Base-by-base conservation (phyloP, 1,140 invertebrate species). In the Maconellicoccus hirsutus region DNA sequence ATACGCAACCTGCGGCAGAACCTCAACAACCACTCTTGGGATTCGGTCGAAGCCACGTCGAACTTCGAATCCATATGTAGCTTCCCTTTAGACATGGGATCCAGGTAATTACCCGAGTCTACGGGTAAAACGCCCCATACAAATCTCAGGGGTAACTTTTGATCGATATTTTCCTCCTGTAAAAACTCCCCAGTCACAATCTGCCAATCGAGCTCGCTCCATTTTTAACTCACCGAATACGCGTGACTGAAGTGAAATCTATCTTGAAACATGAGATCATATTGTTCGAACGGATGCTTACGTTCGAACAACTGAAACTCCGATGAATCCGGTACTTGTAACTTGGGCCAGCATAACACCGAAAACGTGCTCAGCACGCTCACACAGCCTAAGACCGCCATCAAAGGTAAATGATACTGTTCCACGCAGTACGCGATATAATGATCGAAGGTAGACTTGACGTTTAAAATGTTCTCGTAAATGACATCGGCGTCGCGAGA, bases 101-200 rank as follows among this genome's bases (percentile, higher is more conserved):
- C 85, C 71, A 96, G 84, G 73, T 89, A 86, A 79, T 94, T 86
- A 2, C 94, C 94, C 80, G 90, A 91, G 77, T 98, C 94, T 8
- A 85, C 79, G n/a, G 92, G 85, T 75, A 87, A 79, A 1, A 97
- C 82, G 0, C 95, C 95, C 91, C 92, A 98, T n/a, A 98, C 87
- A 78, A 97, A 92, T 69, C 91, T 84, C 33, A 98, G 79, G 21
- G 92, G 92, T 79, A 96, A 10, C 76, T 74, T 25, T 75, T 75
- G 70, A 29, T 70, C 70, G 19, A 76, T 75, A 26, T 78, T 75
- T n/a, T 75, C 75, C 33, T 70, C 72, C 75, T 76, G 52, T 0
- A 73, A 72, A 73, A 73, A n/a, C n/a, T n/a, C n/a, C n/a, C n/a
- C n/a, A n/a, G n/a, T n/a, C n/a, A n/a, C n/a, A n/a, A n/a, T n/a